A percentile compares a stretch with the other conserved stretches of the same genome.
phyloP scores from a whole-genome alignment of 1,140 invertebrate species.

The Lepidurus couesii region DNA sequence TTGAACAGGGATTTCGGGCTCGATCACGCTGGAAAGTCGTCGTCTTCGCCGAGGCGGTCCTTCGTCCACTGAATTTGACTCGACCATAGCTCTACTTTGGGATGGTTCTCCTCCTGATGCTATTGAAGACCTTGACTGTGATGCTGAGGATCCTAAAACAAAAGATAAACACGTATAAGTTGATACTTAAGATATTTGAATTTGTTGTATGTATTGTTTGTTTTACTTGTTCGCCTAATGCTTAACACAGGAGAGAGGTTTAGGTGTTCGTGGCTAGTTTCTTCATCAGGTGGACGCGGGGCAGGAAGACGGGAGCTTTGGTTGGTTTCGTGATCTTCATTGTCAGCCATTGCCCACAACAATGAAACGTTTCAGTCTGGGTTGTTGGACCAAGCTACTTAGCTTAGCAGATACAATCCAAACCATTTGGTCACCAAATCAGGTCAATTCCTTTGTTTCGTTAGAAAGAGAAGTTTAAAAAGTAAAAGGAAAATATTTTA shows the following conservation, averaged over 20 bases:
- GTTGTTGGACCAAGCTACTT: too few relatives aligned
- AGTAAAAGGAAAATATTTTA: too few relatives aligned
- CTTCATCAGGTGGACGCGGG: not conserved
- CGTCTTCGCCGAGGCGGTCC: not conserved
- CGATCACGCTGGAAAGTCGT: not conserved
- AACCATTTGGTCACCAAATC: too few relatives aligned
- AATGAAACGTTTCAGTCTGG: not conserved
- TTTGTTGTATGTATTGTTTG: too few relatives aligned
- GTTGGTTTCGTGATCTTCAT: not conserved
- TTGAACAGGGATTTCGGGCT: not conserved
- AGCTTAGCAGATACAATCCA: too few relatives aligned
- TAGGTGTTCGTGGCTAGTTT: not conserved
- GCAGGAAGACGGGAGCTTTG: not conserved
- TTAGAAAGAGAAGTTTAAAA: too few relatives aligned
- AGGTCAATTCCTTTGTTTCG: too few relatives aligned
- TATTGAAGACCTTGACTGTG: not conserved
- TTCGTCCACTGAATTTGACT: not conserved
- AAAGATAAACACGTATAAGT: too few relatives aligned
- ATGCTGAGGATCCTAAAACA: not conserved
- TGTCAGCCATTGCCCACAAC: not conserved
- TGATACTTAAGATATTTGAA: too few relatives aligned
- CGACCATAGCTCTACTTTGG: not conserved
- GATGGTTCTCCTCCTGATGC: not conserved
- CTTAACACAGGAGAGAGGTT: not conserved
- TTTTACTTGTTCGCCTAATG: too few relatives aligned